Percentiles rank a stretch among this genome's conserved stretches.
These are phyloP conservation scores for Periophthalmus magnuspinnatus DNA, from an alignment of 2,797 vertebrate species.

Conservation along the genomic window DNA sequence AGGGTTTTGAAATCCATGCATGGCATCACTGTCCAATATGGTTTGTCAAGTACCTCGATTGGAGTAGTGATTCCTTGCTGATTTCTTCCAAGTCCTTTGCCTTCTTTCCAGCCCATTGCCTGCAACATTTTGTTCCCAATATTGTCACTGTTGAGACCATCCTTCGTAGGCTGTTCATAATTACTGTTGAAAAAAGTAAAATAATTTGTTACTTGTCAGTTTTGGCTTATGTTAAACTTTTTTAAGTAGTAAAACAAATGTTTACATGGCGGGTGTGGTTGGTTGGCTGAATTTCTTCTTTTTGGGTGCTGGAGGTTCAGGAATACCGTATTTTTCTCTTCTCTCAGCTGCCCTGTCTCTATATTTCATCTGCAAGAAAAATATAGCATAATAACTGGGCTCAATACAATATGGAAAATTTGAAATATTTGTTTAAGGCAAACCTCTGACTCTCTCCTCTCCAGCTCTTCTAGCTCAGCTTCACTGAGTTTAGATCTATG, in stretches of 20 bases:
- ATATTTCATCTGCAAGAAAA: conserved; percentile 88
- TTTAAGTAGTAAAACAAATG: conserved; percentile 3
- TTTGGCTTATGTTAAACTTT: no score
- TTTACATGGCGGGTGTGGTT: conserved; percentile 87
- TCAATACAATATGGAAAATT: background rate
- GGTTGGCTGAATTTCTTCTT: conserved; percentile 93
- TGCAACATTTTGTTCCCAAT: conserved; percentile 99
- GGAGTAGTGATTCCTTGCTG: conserved; percentile 97
- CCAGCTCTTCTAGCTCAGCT: conserved; percentile 92
- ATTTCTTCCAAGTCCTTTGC: conserved; percentile 93
- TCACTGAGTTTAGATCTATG: conserved; percentile 87
- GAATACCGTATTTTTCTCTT: conserved; percentile 96
- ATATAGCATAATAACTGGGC: background rate
- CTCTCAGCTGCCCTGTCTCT: conserved; percentile 95
- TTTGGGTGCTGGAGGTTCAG: conserved; percentile 93
- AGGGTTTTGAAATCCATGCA: background rate
- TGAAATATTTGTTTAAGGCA: background rate
- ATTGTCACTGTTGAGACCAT: conserved; percentile 96
- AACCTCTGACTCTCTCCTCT: conserved; percentile 95
- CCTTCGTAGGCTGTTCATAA: conserved; percentile 97
- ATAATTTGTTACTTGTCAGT: no score
- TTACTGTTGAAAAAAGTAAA: conserved; percentile 75
- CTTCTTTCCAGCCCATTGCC: conserved; percentile 99
- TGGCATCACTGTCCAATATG: background rate
- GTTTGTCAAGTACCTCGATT: conserved; percentile 83